Percentiles rank a stretch among this genome's conserved stretches.
These are phyloP conservation scores for Siderastrea siderea DNA, from an alignment of 92 coral and sea anemone genomes.

Conservation along the genomic window DNA sequence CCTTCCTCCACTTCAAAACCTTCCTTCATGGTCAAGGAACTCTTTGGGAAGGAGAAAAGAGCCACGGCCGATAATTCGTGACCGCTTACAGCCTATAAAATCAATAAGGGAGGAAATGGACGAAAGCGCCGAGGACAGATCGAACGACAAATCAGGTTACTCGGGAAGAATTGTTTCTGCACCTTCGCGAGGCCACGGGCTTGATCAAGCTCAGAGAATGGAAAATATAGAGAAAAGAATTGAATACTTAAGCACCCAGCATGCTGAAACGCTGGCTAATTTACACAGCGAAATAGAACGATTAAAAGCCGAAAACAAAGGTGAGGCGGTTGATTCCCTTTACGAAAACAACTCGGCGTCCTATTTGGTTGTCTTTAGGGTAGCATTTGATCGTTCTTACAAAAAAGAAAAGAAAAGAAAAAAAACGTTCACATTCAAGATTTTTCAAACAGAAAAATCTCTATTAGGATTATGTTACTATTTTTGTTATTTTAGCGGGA, in stretches of 20 bases:
- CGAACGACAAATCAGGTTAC: conserved; percentile 46
- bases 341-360: neutral
- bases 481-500: neutral
- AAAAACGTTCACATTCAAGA: neutral
- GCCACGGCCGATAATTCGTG: conserved; percentile 91
- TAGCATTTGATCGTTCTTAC: neutral
- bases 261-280: conserved; percentile 83
- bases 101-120: conserved; percentile 57
- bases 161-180: conserved; percentile 91
- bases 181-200: conserved; percentile 77
- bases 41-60: conserved; percentile 90
- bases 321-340: conserved; percentile 41
- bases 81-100: conserved; percentile 77
- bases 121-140: conserved; percentile 45
- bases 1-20: conserved; percentile 96
- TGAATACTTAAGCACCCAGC: conserved; percentile 87
- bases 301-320: conserved; percentile 96
- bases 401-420: neutral
- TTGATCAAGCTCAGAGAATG: conserved; percentile 71
- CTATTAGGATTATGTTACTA: neutral
- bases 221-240: conserved; percentile 85
- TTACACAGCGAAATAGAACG: conserved; percentile 94
- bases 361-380: neutral
- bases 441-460: neutral
- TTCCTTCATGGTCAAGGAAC: conserved; percentile 99